Evolutionary conservation across 2,797 vertebrate genomes (phyloP).

Genomic region (Chaetodon trifasciatus): DNA sequence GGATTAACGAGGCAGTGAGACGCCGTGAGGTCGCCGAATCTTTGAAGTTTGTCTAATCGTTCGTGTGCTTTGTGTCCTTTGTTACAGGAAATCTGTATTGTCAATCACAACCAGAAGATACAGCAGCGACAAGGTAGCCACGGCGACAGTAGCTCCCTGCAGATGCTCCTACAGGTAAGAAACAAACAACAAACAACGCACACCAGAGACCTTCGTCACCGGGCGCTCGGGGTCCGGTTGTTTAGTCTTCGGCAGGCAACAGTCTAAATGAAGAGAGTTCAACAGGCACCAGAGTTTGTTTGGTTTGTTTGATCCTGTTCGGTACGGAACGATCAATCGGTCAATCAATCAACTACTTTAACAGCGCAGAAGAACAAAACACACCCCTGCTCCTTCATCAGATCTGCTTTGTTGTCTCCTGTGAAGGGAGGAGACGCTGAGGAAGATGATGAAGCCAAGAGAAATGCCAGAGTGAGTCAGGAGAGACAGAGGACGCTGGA

Average conservation of each 20-base stretch:
- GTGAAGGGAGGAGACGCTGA: constrained; percentile 82
- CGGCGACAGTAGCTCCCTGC: constrained; percentile 80
- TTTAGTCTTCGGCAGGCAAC: background rate
- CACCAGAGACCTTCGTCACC: no score
- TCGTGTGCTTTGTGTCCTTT: constrained; percentile 21
- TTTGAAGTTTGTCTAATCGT: background rate
- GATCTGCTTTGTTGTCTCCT: background rate
- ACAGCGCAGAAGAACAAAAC: no score
- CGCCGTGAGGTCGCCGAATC: no score
- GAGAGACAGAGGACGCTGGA: constrained; percentile 96
- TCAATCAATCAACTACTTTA: no score
- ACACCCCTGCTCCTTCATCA: no score
- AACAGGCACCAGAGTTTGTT: no score
- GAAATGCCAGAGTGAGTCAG: constrained; percentile 90
- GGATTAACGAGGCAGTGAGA: background rate
- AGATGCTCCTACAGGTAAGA: constrained; percentile 83
- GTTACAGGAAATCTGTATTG: constrained; percentile 94
- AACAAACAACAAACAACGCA: no score
- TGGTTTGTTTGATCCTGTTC: no score
- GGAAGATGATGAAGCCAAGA: constrained; percentile 90
- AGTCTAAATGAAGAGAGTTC: no score
- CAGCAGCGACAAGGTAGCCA: constrained; percentile 86
- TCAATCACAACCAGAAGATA: constrained; percentile 95
- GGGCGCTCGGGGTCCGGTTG: background rate
- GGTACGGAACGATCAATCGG: no score